These are phyloP conservation scores for Plectrocnemia conspersa DNA, from an alignment of 1,140 invertebrate genomes.

Conservation along the genomic window DNA sequence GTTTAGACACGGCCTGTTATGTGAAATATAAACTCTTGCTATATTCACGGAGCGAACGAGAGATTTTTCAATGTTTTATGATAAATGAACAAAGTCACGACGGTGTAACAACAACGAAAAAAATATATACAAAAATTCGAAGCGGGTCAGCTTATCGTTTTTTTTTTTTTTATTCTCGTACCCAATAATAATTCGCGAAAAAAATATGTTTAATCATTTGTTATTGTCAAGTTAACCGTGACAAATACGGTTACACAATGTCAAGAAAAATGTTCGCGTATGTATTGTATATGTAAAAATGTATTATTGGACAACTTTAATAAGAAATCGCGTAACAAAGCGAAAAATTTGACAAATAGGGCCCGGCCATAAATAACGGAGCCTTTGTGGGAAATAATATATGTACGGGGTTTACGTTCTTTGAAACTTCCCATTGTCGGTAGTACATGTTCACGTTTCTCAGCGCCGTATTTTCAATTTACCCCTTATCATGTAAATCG, in stretches of 20 bases:
- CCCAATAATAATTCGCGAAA: too few relatives aligned
- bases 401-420: slow-evolving; percentile 6
- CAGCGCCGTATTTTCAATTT: slow-evolving; percentile 3
- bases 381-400: slow-evolving; percentile 13
- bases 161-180: too few relatives aligned
- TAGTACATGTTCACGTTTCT: neutral
- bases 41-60: neutral
- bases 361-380: slow-evolving; percentile 15
- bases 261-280: slow-evolving; percentile 9
- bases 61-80: slow-evolving; percentile 6
- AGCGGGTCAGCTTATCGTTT: too few relatives aligned
- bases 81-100: slow-evolving; percentile 21
- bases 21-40: neutral
- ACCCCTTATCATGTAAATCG: neutral
- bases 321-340: slow-evolving; percentile 22
- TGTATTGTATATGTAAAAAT: neutral
- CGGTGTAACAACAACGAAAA: neutral
- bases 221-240: slow-evolving; percentile 26
- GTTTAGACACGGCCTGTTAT: neutral
- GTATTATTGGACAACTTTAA: slow-evolving; percentile 16
- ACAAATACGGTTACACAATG: slow-evolving; percentile 21
- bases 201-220: slow-evolving; percentile 27
- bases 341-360: slow-evolving; percentile 20
- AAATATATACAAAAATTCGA: neutral
- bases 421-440: slow-evolving; percentile 2